Evolutionary conservation across 2,113 vertebrate genomes (phyloP).

Genomic region (Sylvilagus bachmani): DNA sequence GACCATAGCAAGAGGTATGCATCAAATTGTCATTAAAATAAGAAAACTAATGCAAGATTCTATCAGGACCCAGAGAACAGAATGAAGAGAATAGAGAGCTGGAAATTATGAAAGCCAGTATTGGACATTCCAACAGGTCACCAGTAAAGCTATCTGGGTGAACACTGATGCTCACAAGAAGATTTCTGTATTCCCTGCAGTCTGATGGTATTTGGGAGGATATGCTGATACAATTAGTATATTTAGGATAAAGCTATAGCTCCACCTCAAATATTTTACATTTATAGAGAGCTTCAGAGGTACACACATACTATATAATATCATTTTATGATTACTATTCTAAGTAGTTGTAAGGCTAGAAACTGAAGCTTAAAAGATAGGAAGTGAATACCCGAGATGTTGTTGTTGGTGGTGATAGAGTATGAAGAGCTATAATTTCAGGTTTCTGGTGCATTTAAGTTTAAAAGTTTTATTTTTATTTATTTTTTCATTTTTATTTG

Average conservation of each 20-base stretch:
- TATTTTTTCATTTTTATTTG: too few species aligned
- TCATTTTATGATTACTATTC: neutral
- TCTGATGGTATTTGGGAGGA: neutral
- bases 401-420: neutral
- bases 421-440: constrained; percentile 31
- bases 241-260: neutral
- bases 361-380: neutral
- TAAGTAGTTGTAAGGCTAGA: neutral
- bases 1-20: neutral
- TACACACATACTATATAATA: neutral
- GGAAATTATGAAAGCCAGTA: neutral
- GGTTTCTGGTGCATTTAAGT: neutral
- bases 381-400: neutral
- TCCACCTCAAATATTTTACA: constrained; percentile 15
- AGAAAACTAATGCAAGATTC: neutral
- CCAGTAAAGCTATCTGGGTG: neutral
- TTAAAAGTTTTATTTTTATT: too few species aligned
- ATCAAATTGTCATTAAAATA: neutral
- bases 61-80: neutral
- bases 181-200: neutral
- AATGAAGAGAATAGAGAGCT: neutral
- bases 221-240: neutral
- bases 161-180: neutral
- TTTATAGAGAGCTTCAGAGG: neutral
- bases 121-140: neutral